Conservation (phyloP, 1,140 invertebrate species). For the Macrobrachium rosenbergii region DNA sequence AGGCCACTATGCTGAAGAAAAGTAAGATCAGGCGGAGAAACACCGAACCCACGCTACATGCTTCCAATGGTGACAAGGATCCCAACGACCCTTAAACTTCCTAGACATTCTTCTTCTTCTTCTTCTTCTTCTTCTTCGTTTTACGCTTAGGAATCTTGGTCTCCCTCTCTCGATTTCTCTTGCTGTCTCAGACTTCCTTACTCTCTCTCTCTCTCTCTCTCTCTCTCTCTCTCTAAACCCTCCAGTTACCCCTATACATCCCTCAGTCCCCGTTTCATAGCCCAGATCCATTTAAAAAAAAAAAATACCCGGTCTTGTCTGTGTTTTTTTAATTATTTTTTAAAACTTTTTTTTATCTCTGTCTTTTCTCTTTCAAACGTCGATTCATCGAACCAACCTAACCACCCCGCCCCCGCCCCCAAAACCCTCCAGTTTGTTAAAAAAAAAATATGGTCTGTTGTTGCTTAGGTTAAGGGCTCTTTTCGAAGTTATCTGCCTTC, state of each 20-base stretch:
- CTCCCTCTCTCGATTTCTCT: background rate
- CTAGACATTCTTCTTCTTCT: conserved; percentile 2
- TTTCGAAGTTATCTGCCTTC: background rate
- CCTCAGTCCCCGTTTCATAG: background rate
- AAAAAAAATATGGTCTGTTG: no score
- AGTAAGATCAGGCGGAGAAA: conserved; percentile 94
- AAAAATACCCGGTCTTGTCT: no score
- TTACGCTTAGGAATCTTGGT: background rate
- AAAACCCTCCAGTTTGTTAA: no score
- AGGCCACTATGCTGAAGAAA: conserved; percentile 94
- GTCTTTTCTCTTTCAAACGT: no score
- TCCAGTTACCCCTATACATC: background rate
- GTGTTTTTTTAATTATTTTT: no score
- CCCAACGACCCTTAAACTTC: conserved; percentile 46
- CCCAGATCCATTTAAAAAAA: no score
- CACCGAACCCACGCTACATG: conserved; percentile 83
- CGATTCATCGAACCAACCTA: no score
- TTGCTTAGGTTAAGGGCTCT: no score
- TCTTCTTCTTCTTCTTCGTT: conserved; percentile 19
- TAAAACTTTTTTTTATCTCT: no score
- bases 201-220: background rate
- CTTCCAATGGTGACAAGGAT: conserved; percentile 66
- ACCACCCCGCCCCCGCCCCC: no score
- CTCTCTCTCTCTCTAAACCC: background rate
- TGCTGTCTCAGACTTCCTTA: background rate